Evolutionary conservation across 2,888 invertebrate genomes (phyloP).

Genomic region (Hermodice carunculata): DNA sequence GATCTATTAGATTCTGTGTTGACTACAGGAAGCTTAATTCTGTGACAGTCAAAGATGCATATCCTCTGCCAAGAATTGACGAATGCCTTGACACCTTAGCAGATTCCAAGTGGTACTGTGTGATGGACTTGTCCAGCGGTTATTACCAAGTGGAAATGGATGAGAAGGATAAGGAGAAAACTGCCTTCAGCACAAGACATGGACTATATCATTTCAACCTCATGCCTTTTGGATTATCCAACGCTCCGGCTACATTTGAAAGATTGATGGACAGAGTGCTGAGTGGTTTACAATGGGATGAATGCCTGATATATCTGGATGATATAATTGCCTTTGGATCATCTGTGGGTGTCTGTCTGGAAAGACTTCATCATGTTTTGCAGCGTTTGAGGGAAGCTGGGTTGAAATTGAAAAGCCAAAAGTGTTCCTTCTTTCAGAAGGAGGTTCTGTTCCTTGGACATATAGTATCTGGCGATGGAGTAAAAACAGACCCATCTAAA

Average conservation of each 20-base stretch:
- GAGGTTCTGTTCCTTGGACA: slow-evolving; percentile 3
- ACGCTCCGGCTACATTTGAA: slow-evolving; percentile 29
- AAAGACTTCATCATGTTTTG: slow-evolving; percentile 14
- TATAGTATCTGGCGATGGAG: neutral
- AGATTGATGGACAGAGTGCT: slow-evolving; percentile 22
- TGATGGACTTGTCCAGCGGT: slow-evolving; percentile 21
- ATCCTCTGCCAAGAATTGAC: slow-evolving; percentile 2
- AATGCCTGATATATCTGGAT: slow-evolving; percentile 33
- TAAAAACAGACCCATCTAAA: neutral
- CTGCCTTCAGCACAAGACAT: slow-evolving; percentile 14
- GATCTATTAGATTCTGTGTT: neutral
- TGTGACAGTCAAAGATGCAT: neutral
- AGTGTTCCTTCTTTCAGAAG: neutral
- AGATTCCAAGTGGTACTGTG: slow-evolving; percentile 6
- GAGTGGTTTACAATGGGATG: slow-evolving; percentile 1
- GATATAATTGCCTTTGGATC: slow-evolving; percentile 14
- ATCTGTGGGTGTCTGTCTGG: slow-evolving; percentile 1
- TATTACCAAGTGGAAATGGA: slow-evolving; percentile 25
- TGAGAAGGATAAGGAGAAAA: slow-evolving; percentile 13
- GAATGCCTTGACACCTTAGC: slow-evolving; percentile 3
- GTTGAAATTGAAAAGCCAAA: neutral
- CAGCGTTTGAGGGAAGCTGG: neutral
- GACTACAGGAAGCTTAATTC: neutral
- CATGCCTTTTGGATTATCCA: slow-evolving; percentile 28
- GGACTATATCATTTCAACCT: slow-evolving; percentile 28